These are phyloP conservation scores for Patiria pectinifera DNA, from an alignment of 53 echinoderm and acorn worm species.

Conservation along the genomic window DNA sequence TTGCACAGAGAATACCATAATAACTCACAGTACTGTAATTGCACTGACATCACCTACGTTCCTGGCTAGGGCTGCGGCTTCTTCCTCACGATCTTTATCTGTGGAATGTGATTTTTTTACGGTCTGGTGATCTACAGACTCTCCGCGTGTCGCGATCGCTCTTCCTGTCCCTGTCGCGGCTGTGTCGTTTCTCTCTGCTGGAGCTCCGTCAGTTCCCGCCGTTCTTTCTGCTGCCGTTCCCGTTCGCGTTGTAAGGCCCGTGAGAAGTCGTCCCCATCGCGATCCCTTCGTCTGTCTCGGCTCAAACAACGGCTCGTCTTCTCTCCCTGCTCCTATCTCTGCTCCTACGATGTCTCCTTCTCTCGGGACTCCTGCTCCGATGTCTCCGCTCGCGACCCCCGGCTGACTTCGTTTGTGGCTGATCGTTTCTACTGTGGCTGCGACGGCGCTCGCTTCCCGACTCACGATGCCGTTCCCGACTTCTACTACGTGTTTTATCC, in stretches of 20 bases:
- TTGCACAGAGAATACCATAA: not conserved
- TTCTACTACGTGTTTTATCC: conserved; percentile 42
- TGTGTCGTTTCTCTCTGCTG: conserved; percentile 60
- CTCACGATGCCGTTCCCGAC: conserved; percentile 31
- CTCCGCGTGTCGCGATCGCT: conserved; percentile 36
- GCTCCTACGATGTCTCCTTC: conserved; percentile 62
- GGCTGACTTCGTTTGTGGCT: conserved; percentile 61
- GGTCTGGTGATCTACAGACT: conserved; percentile 49
- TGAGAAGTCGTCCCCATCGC: conserved; percentile 55
- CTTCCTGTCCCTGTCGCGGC: conserved; percentile 50
- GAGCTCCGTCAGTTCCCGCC: conserved; percentile 44
- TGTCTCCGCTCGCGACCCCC: conserved; percentile 53
- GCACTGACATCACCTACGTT: conserved; percentile 46
- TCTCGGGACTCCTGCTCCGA: conserved; percentile 64
- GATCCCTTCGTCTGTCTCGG: conserved; percentile 54
- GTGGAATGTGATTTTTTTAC: conserved; percentile 36
- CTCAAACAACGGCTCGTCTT: conserved; percentile 52
- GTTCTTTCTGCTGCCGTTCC: conserved; percentile 71
- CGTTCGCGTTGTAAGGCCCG: conserved; percentile 76
- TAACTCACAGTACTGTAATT: not conserved
- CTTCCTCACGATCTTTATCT: conserved; percentile 20
- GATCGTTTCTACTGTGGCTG: conserved; percentile 51
- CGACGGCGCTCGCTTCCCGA: conserved; percentile 25
- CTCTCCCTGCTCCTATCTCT: conserved; percentile 56
- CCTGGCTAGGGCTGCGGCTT: conserved; percentile 38